Percentiles rank a stretch among this genome's conserved stretches.
These are phyloP conservation scores for Drosophila ficusphila DNA, from an alignment of 1,140 invertebrate species.

Conservation along the genomic window DNA sequence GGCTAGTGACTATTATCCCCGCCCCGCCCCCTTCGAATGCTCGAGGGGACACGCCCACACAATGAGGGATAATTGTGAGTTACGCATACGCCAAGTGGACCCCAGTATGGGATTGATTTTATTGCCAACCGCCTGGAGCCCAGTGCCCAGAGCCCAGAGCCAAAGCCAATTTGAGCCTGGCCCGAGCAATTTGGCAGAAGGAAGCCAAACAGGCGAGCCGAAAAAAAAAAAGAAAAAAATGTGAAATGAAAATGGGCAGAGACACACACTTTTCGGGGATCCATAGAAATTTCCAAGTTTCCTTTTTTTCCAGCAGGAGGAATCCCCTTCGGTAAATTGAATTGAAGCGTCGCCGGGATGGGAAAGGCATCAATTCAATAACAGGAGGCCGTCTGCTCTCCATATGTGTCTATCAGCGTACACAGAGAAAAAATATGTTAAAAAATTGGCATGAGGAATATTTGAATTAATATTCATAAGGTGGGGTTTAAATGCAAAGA, in stretches of 20 bases:
- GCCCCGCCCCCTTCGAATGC: neutral
- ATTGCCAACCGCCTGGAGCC: conserved; percentile 44
- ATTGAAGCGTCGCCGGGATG: conserved; percentile 35
- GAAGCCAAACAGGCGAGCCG: conserved; percentile 54
- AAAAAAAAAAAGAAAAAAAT: conserved; percentile 17
- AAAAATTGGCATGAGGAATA: too few relatives aligned
- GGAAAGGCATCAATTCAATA: conserved; percentile 45
- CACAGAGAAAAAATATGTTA: neutral
- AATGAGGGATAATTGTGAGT: conserved; percentile 76
- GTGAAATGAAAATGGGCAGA: conserved; percentile 39
- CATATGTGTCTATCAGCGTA: conserved; percentile 47
- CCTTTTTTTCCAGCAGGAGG: conserved; percentile 14
- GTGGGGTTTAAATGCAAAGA: too few relatives aligned
- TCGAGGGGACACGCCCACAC: conserved; percentile 58
- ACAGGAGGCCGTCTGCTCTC: conserved; percentile 21
- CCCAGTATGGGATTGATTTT: conserved; percentile 64
- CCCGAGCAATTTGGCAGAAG: conserved; percentile 51
- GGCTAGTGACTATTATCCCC: conserved; percentile 39
- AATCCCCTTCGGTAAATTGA: conserved; percentile 47
- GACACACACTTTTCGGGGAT: conserved; percentile 36
- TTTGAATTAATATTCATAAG: too few relatives aligned
- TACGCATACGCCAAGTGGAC: conserved; percentile 72
- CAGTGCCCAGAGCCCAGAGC: conserved; percentile 7
- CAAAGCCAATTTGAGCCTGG: conserved; percentile 64
- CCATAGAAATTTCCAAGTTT: conserved; percentile 46